Evolutionary conservation across 2,888 invertebrate species (phyloP).

Genomic region (Callyntrura guangdongensis): DNA sequence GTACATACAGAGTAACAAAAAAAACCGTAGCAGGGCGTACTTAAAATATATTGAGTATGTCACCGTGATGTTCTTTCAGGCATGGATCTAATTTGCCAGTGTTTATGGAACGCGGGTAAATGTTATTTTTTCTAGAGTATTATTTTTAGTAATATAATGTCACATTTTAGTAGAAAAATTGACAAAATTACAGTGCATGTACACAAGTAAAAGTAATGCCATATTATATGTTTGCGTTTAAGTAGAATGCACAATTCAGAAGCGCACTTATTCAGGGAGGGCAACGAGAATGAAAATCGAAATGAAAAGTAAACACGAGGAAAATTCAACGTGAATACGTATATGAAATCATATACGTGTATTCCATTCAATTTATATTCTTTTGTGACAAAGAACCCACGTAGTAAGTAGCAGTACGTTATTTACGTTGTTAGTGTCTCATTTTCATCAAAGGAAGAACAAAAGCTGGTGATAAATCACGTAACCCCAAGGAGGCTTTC

Average conservation of each 20-base stretch:
- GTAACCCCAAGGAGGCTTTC: slow-evolving; percentile 8
- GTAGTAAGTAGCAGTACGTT: not conserved
- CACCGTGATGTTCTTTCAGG: not conserved
- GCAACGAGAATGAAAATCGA: not conserved
- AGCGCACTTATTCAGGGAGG: not conserved
- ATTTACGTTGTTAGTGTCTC: too few relatives aligned
- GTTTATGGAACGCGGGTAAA: slow-evolving; percentile 27
- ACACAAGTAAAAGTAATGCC: too few relatives aligned
- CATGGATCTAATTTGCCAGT: slow-evolving; percentile 26
- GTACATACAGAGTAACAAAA: too few relatives aligned
- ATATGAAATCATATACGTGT: slow-evolving; percentile 1
- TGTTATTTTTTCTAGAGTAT: slow-evolving; percentile 14
- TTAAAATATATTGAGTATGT: not conserved
- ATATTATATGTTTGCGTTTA: too few relatives aligned
- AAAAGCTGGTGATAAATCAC: slow-evolving; percentile 35
- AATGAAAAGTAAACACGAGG: slow-evolving; percentile 47
- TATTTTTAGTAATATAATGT: slow-evolving; percentile 13
- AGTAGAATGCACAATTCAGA: too few relatives aligned
- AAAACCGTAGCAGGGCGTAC: not conserved
- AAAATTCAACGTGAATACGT: not conserved
- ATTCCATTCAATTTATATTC: not conserved
- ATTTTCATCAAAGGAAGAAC: slow-evolving; percentile 16
- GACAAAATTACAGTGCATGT: not conserved
- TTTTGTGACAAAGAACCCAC: not conserved
- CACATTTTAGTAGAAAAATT: slow-evolving; percentile 1